Evolutionary conservation across 23 tunicate species (phyloP), one percentile per base, ranked within the genome.

Genomic region (Corella eumyota): DNA sequence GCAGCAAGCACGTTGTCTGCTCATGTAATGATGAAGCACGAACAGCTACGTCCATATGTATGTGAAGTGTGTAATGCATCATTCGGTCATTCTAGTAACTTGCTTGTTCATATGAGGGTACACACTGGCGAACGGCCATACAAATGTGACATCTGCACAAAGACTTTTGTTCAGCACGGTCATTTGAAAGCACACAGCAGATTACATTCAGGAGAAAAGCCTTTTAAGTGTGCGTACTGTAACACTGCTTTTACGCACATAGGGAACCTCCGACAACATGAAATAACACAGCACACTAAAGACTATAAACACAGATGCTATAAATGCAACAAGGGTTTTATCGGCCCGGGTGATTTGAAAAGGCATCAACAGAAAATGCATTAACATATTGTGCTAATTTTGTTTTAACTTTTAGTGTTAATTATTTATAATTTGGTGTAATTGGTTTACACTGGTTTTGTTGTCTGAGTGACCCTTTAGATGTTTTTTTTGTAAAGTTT

Each of bases 111-210:
- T 50, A 63, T 66, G 72, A 36, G 88, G 13, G 57, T 61, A 34
- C 88, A 79, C 46, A 70, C 88, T 55, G 77, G 74, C 30, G 88
- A 79, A 56, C 71, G 88, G 7, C 88, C 88, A 15, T 79, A 58
- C 35, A 56, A 64, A 36, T 79, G 88, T 36, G 35, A 34, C 6
- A 31, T 77, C 29, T 77, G 85, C 60, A 32, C 20, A 9, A 77
- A 77, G 31, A 31, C 69, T 1, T 77, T 77, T 49, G 63, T 57
- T 17, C 77, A 79, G 32, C 71, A 63, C 5, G 77, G 67, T 0
- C 77, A 70, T 64, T 50, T 70, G 29, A 23, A 15, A 13, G 46
- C 77, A 2, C 88, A 79, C 46, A 27, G 26, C 11, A 48, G 77
- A 17, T 35, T 70, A 9, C 88, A 79, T 34, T 53, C 77, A 2